These are phyloP conservation scores for Drosophila persimilis DNA, from an alignment of 1,140 invertebrate species.

Conservation along the genomic window DNA sequence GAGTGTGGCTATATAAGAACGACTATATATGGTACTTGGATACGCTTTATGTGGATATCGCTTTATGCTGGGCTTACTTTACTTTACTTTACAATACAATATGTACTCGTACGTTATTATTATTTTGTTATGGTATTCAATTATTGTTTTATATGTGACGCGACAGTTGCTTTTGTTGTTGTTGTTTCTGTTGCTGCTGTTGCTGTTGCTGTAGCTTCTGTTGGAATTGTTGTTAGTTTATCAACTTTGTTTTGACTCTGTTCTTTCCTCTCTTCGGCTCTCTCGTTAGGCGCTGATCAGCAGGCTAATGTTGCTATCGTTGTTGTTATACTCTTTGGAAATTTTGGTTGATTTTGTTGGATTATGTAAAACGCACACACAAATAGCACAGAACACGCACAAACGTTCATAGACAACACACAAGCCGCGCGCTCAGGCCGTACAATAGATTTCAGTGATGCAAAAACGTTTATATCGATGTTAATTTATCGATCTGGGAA, in stretches of 20 bases:
- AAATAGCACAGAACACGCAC: background rate
- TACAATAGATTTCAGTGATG: constrained; percentile 4
- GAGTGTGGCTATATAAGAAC: constrained; percentile 65
- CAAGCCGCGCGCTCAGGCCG: constrained; percentile 25
- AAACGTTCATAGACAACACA: constrained; percentile 5
- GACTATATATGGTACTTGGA: constrained; percentile 40
- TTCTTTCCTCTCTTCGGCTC: constrained; percentile 18
- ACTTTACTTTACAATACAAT: constrained; percentile 14
- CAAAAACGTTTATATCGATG: constrained; percentile 8
- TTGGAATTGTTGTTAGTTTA: constrained; percentile 19
- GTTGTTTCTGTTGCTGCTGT: constrained; percentile 20
- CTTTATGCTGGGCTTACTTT: constrained; percentile 30
- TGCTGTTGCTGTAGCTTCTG: constrained; percentile 25
- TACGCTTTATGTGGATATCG: constrained; percentile 30
- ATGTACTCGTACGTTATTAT: constrained; percentile 16
- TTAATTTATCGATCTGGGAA: background rate
- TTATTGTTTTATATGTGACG: constrained; percentile 44
- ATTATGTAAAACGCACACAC: constrained; percentile 36
- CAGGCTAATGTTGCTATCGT: constrained; percentile 27
- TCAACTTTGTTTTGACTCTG: constrained; percentile 11
- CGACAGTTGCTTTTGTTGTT: constrained; percentile 45
- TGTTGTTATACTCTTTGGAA: constrained; percentile 21
- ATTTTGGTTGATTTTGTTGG: constrained; percentile 18
- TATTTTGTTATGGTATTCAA: constrained; percentile 35
- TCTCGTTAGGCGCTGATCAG: background rate